Evolutionary conservation across 2,797 vertebrate species (phyloP), one percentile per base, ranked within the genome.

Genomic region (Falco concolor): DNA sequence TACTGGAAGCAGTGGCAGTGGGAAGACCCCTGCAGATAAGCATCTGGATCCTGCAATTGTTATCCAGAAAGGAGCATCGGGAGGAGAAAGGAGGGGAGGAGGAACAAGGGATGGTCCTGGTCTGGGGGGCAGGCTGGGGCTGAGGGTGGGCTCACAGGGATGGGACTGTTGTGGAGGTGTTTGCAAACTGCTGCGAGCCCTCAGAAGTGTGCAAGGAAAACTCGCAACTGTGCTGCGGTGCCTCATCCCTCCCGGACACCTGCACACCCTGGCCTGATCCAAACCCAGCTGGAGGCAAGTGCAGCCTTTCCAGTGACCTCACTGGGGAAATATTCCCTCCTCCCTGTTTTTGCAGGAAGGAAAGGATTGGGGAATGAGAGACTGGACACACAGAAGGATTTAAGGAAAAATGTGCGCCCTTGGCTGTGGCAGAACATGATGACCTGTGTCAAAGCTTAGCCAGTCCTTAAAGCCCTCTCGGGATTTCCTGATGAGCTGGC

Each of bases 11-110:
- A 2, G 65, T 19, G 28, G n/a, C 5, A 7, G 27, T 80, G 86
- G 93, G 95, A 93, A 93, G 87, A 93, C 83, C 76, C 54, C 63
- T 20, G 56, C 23, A 8, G 96, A 97, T 95, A 94, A 96, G 60
- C 96, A 97, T 94, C 95, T 97, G 96, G 95, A 97, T 97, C 96
- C 96, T 97, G 96, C 74, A 38, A 97, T 96, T 97, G 95, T 97
- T 96, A 83, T 90, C 83, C 32, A 0, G 9, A 94, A 91, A 95
- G 83, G 67, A 94, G 77, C 23, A 4, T 84, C 6, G 8, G 65
- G 80, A 5, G 75, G 84, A 93, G 87, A 91, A 89, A 84, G 73
- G 59, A 45, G 73, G 83, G 61, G 78, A 95, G 77, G 89, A 74
- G 77, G 89, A 74, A 53, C 50, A 22, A 54, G 80, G 53, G 69